Conservation (phyloP, 2,888 invertebrate genomes). For the Apotomis betuletana region DNA sequence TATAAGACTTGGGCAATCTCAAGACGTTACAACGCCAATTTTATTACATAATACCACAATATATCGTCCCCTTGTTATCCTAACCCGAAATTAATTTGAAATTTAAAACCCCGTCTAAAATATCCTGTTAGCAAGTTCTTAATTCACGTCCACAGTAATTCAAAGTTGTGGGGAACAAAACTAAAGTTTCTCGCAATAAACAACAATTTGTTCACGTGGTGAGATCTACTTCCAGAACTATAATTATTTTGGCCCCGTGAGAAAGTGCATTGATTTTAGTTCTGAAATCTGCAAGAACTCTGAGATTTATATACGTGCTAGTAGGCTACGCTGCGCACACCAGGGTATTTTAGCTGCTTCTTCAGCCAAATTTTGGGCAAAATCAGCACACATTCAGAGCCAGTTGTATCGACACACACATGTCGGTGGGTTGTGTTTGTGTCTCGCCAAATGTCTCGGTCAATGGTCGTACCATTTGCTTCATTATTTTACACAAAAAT, state of each 20-base stretch:
- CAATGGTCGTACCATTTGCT: too few relatives aligned
- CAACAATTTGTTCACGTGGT: constrained; percentile 26
- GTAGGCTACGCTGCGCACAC: too few relatives aligned
- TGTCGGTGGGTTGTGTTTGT: too few relatives aligned
- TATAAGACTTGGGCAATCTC: too few relatives aligned
- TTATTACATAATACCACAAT: too few relatives aligned
- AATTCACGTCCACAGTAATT: constrained; percentile 15
- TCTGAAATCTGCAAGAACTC: neutral
- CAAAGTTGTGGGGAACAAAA: neutral
- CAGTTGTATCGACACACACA: too few relatives aligned
- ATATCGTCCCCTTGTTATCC: neutral
- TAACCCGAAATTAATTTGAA: constrained; percentile 3
- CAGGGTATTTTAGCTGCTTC: too few relatives aligned
- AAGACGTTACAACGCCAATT: too few relatives aligned
- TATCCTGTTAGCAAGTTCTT: constrained; percentile 13
- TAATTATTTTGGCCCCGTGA: constrained; percentile 24
- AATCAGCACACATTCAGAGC: too few relatives aligned
- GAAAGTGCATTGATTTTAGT: constrained; percentile 23
- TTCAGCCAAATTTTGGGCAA: too few relatives aligned
- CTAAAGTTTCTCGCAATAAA: constrained; percentile 34
- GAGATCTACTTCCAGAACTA: constrained; percentile 22
- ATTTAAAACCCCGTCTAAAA: constrained; percentile 1
- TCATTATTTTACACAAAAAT: too few relatives aligned
- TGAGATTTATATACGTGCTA: neutral
- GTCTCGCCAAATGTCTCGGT: too few relatives aligned